phyloP scores from a whole-genome alignment of 2,888 invertebrate species.

The Mesorhabditis belari region DNA sequence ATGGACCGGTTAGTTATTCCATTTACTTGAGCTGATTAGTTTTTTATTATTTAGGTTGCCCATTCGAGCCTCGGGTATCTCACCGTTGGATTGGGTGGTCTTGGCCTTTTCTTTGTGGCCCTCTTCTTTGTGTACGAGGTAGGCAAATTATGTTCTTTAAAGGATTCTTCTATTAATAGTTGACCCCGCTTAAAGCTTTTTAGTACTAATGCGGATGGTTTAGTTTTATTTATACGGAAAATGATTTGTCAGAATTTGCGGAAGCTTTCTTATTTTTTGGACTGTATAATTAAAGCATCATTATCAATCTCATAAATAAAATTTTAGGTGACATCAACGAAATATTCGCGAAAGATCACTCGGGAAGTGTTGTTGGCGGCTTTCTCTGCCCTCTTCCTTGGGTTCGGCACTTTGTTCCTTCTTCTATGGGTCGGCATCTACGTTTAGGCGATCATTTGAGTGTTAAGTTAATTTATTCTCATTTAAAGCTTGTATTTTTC shows the following conservation, averaged over 20 bases:
- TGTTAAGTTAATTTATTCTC: neutral
- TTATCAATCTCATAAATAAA: neutral
- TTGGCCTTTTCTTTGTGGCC: conserved; percentile 94
- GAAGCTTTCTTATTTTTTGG: no score
- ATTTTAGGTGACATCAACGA: conserved; percentile 64
- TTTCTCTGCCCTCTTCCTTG: conserved; percentile 88
- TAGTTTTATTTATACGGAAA: no score
- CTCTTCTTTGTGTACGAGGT: conserved; percentile 94
- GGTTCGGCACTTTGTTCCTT: conserved; percentile 87
- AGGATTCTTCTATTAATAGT: no score
- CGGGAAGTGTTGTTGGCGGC: conserved; percentile 72
- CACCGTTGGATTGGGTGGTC: conserved; percentile 79
- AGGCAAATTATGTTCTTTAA: no score
- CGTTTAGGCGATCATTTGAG: conserved; percentile 67
- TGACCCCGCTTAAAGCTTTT: no score
- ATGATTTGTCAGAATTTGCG: no score
- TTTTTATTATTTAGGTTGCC: conserved; percentile 58
- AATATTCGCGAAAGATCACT: conserved; percentile 68
- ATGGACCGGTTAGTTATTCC: conserved; percentile 72
- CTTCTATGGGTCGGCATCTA: conserved; percentile 94
- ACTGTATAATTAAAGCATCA: no score
- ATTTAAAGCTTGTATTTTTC: no score
- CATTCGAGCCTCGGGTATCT: conserved; percentile 89
- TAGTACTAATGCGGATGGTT: no score
- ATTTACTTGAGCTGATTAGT: neutral